These are phyloP conservation scores for Pseudomyrmex gracilis DNA, from an alignment of 1,140 invertebrate species.

Conservation along the genomic window DNA sequence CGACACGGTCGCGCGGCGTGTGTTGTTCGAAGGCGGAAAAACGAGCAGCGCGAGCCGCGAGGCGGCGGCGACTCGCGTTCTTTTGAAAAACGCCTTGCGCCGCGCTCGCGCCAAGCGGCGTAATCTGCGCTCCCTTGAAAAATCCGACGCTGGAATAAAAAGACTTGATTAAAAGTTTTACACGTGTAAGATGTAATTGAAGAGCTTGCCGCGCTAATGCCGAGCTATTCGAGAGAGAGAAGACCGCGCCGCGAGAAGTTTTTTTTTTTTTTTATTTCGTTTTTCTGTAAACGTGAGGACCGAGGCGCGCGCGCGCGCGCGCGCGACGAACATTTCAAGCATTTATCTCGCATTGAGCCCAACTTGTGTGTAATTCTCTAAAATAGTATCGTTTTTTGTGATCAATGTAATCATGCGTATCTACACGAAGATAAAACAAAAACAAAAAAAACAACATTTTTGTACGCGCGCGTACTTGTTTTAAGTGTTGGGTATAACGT, in stretches of 20 bases:
- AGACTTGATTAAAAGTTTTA: constrained; percentile 60
- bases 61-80: constrained; percentile 9
- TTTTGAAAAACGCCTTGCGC: constrained; percentile 26
- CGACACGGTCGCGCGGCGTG: constrained; percentile 10
- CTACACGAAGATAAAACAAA: no score
- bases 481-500: no score
- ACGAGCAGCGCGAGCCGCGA: constrained; percentile 30
- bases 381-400: not conserved
- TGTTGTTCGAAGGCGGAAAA: constrained; percentile 31
- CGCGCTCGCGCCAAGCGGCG: not conserved
- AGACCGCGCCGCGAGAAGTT: constrained; percentile 27
- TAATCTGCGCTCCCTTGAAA: constrained; percentile 53
- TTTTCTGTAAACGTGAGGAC: not conserved
- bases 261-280: not conserved
- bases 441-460: no score
- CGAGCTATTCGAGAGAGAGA: constrained; percentile 51
- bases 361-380: not conserved
- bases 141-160: constrained; percentile 30
- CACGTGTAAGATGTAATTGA: constrained; percentile 56
- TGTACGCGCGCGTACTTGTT: no score
- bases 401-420: not conserved
- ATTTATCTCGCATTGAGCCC: not conserved
- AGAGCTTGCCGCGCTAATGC: constrained; percentile 44
- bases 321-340: not conserved
- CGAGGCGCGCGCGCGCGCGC: not conserved